phyloP scores from a whole-genome alignment of 2,888 invertebrate species.

The Cryptus armator region DNA sequence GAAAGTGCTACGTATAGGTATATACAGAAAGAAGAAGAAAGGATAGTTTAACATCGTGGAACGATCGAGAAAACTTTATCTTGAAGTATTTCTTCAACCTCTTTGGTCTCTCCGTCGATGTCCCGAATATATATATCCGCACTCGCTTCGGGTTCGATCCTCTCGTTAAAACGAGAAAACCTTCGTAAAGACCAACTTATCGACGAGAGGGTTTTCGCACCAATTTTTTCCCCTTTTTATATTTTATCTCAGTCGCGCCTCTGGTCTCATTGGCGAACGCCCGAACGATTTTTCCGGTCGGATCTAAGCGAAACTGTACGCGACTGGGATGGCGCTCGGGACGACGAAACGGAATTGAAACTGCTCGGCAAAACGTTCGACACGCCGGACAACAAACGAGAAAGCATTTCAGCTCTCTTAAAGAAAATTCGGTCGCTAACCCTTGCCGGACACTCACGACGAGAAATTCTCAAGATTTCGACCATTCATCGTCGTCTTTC shows the following conservation, averaged over 20 bases:
- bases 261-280: background rate
- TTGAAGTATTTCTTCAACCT: slow-evolving; percentile 50
- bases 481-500: slow-evolving; percentile 45
- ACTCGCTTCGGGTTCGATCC: slow-evolving; percentile 12
- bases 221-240: slow-evolving; percentile 30
- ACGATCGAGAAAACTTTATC: slow-evolving; percentile 63
- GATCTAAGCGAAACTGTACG: slow-evolving; percentile 1
- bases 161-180: slow-evolving; percentile 50
- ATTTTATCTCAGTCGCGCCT: slow-evolving; percentile 3
- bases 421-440: slow-evolving; percentile 17
- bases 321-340: background rate
- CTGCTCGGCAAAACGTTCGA: slow-evolving; percentile 10
- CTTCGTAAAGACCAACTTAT: background rate
- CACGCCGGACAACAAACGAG: slow-evolving; percentile 13
- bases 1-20: slow-evolving; percentile 7
- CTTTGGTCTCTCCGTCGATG: slow-evolving; percentile 19
- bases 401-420: slow-evolving; percentile 4
- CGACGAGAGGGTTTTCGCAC: background rate
- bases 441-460: background rate
- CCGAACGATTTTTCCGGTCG: slow-evolving; percentile 20
- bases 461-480: slow-evolving; percentile 48
- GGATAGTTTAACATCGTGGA: slow-evolving; percentile 45
- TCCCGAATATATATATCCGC: slow-evolving; percentile 19
- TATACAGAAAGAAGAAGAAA: slow-evolving; percentile 5
- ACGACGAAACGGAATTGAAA: slow-evolving; percentile 17